Base-by-base conservation (phyloP, 2,888 invertebrate genomes). In the Idaea straminata region DNA sequence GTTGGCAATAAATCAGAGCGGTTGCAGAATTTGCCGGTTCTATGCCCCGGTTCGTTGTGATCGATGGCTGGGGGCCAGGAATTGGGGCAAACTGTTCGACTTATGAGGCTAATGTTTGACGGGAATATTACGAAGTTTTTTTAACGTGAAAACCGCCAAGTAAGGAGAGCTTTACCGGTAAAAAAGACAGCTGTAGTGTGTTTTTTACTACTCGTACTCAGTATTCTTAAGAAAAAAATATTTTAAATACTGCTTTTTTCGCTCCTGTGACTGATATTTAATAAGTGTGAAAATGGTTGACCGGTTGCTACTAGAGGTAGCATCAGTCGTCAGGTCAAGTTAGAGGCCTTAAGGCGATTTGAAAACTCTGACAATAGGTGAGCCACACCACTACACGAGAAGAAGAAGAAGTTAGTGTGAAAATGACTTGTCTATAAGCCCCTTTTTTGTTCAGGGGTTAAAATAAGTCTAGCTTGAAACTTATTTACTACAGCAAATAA, bases 1-100 rank as follows among this genome's bases (percentile, higher is more conserved):
- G 65, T 68, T 62, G 69, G 76, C 72, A 72, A 84, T 87, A 87
- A 86, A 88, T 87, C 85, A 87, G 78, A 69, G 77, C 72, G 81
- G 77, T 79, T 83, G 85, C 81, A 78, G 82, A 83, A 83, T 82
- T 80, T 77, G 76, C 78, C 79, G 78, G 78, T 78, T 78, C 75
- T 65, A 70, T 73, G 72, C 75, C 70, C 70, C 69, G 76, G 69
- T 76, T 79, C 67, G 70, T 64, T 66, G 77, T 82, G 81, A 83
- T 80, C 72, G 79, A 79, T 83, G 70, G 68, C 62, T 62, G 67
- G 72, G 75, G 72, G 68, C 64, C 60, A 69, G 62, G 59, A 47
- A 61, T 63, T 36, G 58, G 57, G 59, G 47, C 15, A 35, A 16
- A 25, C 61, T 61, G 62, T 59, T 47, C 35, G 67, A 69, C 57